Percentiles rank a stretch among this genome's conserved stretches.
These are phyloP conservation scores for Andrena praecox DNA, from an alignment of 2,888 invertebrate species.

Conservation along the genomic window DNA sequence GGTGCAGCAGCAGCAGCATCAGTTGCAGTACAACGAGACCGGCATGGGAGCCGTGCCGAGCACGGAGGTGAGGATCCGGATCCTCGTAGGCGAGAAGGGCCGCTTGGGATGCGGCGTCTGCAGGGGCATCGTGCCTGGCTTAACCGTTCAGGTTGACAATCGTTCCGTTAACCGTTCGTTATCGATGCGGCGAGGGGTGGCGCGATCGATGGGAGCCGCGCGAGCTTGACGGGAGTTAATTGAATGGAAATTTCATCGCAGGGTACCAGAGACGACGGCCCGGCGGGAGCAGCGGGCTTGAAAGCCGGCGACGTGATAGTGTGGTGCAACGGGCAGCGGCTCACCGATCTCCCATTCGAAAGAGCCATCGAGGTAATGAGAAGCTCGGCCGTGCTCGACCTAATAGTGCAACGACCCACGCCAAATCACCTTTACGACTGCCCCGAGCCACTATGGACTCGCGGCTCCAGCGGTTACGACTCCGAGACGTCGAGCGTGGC, in stretches of 20 bases:
- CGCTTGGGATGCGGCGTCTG: conserved; percentile 93
- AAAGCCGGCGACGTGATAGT: conserved; percentile 96
- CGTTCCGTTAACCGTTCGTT: not conserved
- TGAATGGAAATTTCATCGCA: conserved; percentile 84
- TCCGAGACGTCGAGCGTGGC: conserved; percentile 80
- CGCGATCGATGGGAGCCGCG: too few species aligned
- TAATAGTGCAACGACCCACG: conserved; percentile 86
- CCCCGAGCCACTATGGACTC: conserved; percentile 80
- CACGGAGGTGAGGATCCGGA: conserved; percentile 90
- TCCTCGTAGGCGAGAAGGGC: conserved; percentile 92
- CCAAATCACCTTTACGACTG: conserved; percentile 80
- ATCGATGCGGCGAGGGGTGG: too few species aligned
- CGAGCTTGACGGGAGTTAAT: conserved; percentile 11
- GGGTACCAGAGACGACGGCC: conserved; percentile 95
- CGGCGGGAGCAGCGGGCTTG: conserved; percentile 94
- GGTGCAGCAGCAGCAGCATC: conserved; percentile 87
- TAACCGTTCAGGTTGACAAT: conserved; percentile 81
- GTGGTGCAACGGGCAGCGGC: conserved; percentile 91
- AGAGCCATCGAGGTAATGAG: conserved; percentile 83
- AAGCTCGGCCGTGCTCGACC: conserved; percentile 81
- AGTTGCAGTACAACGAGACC: conserved; percentile 83
- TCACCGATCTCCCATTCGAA: conserved; percentile 83
- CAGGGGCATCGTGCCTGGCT: conserved; percentile 82
- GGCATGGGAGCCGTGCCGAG: conserved; percentile 87
- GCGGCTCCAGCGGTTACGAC: conserved; percentile 82